A percentile compares a stretch with the other conserved stretches of the same genome.
phyloP scores from a whole-genome alignment of 2,113 vertebrate genomes.

The Poicephalus gulielmi region DNA sequence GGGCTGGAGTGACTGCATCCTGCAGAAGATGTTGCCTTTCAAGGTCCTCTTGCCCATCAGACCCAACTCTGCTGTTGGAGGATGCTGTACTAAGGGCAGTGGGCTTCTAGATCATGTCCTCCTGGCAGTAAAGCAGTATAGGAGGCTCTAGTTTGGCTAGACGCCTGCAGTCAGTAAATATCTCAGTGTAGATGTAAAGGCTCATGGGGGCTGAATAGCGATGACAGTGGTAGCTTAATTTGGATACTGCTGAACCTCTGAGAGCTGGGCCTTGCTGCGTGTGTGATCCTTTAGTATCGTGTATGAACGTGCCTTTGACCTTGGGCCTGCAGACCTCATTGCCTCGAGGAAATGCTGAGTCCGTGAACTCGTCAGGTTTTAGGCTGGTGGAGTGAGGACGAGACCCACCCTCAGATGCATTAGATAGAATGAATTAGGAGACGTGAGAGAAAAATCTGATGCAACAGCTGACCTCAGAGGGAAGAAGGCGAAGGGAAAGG shows the following conservation, averaged over 20 bases:
- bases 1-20: background rate
- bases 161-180: background rate
- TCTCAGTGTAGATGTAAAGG: background rate
- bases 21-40: background rate
- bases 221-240: background rate
- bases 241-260: background rate
- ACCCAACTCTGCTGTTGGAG: background rate
- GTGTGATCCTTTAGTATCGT: background rate
- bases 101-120: background rate
- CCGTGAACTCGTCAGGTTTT: background rate
- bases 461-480: conserved; percentile 8
- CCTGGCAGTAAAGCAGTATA: background rate
- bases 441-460: background rate
- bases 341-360: conserved; percentile 24
- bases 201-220: background rate
- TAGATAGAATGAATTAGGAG: conserved; percentile 7
- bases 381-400: background rate
- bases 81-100: no score
- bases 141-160: background rate
- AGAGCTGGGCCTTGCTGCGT: background rate
- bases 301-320: conserved; percentile 5
- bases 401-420: conserved; percentile 41
- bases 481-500: background rate
- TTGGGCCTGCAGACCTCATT: background rate
- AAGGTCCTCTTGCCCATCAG: background rate